Base-by-base conservation (phyloP, 92 coral and sea anemone genomes). In the Porites evermanni region DNA sequence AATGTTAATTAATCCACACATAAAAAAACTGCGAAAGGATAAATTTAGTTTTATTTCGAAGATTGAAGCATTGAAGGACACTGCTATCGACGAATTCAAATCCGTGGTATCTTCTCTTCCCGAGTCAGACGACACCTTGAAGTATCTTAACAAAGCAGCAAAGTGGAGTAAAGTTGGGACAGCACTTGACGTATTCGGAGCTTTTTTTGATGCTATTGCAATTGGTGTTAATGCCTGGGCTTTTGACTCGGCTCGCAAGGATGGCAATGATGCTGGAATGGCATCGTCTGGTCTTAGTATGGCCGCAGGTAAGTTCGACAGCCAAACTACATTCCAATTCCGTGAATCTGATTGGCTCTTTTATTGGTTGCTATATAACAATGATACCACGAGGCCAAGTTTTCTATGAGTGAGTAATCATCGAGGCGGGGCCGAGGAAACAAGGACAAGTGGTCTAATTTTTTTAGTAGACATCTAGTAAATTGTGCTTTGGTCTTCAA, bases 171-270 rank as follows among this genome's bases (percentile, higher is more conserved):
- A 80, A 66, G 84, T 80, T 80, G 84, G 84, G 44, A 80, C 54
- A 64, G 75, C 61, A 24, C 74, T 80, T 38, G 84, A 80, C 64
- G 84, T 64, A 38, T 80, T 80, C 60, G 84, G 84, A 64, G 76
- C 75, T 21, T 26, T 63, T 38, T 80, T 80, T 32, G 84, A 80
- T 67, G 76, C 20, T 64, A 50, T 80, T 10, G 60, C 84, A 21
- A 80, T 80, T 52, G 84, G 84, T 29, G 74, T 80, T 20, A 80
- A 80, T 66, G 84, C 84, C 84, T 80, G 84, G 84, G 84, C 60
- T 10, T 80, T 80, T 63, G 74, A 80, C 75, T 64, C 74, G 64
- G 84, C 84, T 80, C 84, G 84, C 32, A 80, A 67, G 74, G 84
- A 54, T 67, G 84, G 84, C 23, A 67, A 65, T 80, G 76, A 29